phyloP scores from a whole-genome alignment of 2,113 vertebrate species.

The Ctenomys sociabilis region DNA sequence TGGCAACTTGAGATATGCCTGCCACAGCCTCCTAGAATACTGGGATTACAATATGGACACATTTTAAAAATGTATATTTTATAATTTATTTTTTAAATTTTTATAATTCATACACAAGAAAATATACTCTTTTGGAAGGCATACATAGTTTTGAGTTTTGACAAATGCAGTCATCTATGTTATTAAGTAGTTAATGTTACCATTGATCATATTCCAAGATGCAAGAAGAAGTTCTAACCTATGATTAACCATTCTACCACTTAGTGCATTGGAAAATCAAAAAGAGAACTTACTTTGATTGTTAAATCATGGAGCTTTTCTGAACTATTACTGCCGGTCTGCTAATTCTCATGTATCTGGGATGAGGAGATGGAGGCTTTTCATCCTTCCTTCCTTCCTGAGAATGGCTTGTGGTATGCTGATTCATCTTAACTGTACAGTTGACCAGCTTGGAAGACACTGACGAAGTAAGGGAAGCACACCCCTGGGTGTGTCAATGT shows the following conservation, averaged over 20 bases:
- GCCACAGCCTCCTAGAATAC: background rate
- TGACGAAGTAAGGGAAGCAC: background rate
- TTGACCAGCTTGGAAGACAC: background rate
- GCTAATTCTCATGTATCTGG: background rate
- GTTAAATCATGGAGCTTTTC: background rate
- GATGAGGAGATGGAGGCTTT: background rate
- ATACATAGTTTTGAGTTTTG: background rate
- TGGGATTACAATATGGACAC: background rate
- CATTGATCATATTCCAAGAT: background rate
- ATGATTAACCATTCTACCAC: background rate
- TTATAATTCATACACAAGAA: background rate
- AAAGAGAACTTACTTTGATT: background rate
- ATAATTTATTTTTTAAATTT: background rate
- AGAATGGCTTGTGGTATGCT: background rate
- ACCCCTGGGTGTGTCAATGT: background rate
- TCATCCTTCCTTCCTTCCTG: background rate
- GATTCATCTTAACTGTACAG: background rate
- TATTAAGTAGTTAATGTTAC: constrained; percentile 8
- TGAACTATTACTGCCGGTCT: background rate
- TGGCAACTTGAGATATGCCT: background rate
- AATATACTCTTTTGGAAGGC: background rate
- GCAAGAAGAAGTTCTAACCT: background rate
- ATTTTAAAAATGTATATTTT: background rate
- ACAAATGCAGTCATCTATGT: background rate
- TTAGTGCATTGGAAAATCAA: background rate